These are phyloP conservation scores for Polyergus mexicanus DNA, from an alignment of 1,140 invertebrate species.

Conservation along the genomic window DNA sequence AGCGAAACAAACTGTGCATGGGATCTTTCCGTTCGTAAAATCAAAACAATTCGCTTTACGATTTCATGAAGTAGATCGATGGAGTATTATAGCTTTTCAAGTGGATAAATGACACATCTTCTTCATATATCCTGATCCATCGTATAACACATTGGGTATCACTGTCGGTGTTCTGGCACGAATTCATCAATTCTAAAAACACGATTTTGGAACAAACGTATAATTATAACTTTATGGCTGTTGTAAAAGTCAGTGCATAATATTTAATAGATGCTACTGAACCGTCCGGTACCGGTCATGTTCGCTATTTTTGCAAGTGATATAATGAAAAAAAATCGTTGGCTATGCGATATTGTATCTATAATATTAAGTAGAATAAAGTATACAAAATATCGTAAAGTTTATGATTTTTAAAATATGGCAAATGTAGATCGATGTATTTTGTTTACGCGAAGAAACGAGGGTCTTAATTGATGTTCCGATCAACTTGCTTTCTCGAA, in stretches of 20 bases:
- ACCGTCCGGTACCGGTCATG: not conserved
- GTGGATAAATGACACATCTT: constrained; percentile 11
- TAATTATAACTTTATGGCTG: constrained; percentile 52
- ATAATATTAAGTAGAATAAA: not conserved
- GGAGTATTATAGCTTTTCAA: not conserved
- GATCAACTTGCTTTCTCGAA: not conserved
- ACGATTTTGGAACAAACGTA: constrained; percentile 27
- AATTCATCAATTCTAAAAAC: constrained; percentile 47
- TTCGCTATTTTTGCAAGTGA: constrained; percentile 38
- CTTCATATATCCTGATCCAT: constrained; percentile 12
- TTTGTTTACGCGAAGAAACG: not conserved
- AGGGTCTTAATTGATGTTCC: constrained; percentile 23
- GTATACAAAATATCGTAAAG: not conserved
- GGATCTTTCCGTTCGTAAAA: not conserved
- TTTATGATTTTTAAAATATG: not conserved
- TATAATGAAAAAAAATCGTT: constrained; percentile 25
- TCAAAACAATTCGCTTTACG: not conserved
- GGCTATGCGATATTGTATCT: not conserved
- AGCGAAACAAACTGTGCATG: constrained; percentile 29
- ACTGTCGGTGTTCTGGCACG: constrained; percentile 15
- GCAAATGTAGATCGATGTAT: constrained; percentile 4
- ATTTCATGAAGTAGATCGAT: not conserved
- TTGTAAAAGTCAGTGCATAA: constrained; percentile 34
- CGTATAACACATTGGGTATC: not conserved
- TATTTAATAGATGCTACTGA: constrained; percentile 43